phyloP scores from a whole-genome alignment of 2,113 vertebrate genomes.

The Mormoops blainvillei region DNA sequence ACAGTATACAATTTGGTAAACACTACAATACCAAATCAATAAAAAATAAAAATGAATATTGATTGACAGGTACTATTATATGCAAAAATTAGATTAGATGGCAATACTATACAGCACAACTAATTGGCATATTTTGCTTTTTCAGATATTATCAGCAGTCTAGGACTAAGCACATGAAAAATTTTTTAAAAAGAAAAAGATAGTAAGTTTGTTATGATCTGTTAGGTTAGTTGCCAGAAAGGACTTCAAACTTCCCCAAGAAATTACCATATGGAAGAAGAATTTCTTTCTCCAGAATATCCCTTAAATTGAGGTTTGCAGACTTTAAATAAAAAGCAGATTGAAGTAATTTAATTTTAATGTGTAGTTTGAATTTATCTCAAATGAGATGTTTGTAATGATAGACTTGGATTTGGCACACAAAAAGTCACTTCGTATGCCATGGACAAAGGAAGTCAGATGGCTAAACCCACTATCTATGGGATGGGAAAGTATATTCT shows the following conservation, averaged over 20 bases:
- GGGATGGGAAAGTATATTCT: background rate
- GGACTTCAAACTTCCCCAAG: background rate
- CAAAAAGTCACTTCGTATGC: background rate
- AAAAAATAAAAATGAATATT: background rate
- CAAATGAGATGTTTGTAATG: slow-evolving; percentile 40
- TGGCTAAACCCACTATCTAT: background rate
- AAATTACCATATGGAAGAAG: background rate
- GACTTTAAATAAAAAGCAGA: slow-evolving; percentile 49
- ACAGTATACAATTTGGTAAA: background rate
- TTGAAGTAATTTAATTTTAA: slow-evolving; percentile 52
- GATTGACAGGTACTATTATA: background rate
- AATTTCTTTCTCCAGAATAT: slow-evolving; percentile 12
- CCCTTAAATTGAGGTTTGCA: slow-evolving; percentile 12
- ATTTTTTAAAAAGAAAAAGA: background rate
- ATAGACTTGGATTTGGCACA: background rate
- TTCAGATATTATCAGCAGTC: background rate
- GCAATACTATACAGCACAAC: background rate
- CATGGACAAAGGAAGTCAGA: slow-evolving; percentile 10
- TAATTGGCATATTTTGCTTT: background rate
- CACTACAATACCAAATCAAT: background rate
- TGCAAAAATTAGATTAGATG: background rate
- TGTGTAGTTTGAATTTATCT: slow-evolving; percentile 39
- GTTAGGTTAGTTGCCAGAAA: background rate
- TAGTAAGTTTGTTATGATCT: background rate
- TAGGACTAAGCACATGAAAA: background rate